phyloP scores from a whole-genome alignment of 2,113 vertebrate species.

The Semnopithecus entellus region DNA sequence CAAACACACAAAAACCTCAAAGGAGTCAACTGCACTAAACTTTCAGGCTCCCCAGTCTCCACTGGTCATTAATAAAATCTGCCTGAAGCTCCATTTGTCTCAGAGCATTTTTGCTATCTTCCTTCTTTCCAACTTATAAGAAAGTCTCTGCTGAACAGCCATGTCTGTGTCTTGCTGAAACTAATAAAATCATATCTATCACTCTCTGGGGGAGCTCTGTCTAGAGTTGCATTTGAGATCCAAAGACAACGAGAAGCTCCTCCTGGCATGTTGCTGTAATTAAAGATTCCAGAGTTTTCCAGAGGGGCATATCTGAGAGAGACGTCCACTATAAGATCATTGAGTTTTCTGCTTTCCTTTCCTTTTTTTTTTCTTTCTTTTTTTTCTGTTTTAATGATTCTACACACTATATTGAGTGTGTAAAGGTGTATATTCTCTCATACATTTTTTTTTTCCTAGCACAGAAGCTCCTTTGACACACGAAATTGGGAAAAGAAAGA shows the following conservation, averaged over 20 bases:
- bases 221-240: neutral
- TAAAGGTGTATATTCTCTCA: neutral
- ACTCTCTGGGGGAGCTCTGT: neutral
- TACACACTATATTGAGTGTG: neutral
- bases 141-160: neutral
- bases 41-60: neutral
- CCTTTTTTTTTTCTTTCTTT: neutral
- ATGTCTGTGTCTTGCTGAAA: constrained; percentile 34
- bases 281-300: constrained; percentile 28
- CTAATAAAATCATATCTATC: constrained; percentile 15
- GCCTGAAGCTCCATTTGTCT: neutral
- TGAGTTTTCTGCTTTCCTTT: neutral
- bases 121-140: neutral
- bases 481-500: neutral
- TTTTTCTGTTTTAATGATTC: neutral
- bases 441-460: neutral
- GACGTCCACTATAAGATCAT: neutral
- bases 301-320: neutral
- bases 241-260: constrained; percentile 6
- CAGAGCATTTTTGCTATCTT: neutral
- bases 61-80: constrained; percentile 49
- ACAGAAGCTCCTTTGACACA: neutral
- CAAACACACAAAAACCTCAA: neutral
- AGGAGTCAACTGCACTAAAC: neutral
- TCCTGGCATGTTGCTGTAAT: neutral